Evolutionary conservation across 2,797 vertebrate genomes (phyloP).

Genomic region (Rhabdophis nuchalis): DNA sequence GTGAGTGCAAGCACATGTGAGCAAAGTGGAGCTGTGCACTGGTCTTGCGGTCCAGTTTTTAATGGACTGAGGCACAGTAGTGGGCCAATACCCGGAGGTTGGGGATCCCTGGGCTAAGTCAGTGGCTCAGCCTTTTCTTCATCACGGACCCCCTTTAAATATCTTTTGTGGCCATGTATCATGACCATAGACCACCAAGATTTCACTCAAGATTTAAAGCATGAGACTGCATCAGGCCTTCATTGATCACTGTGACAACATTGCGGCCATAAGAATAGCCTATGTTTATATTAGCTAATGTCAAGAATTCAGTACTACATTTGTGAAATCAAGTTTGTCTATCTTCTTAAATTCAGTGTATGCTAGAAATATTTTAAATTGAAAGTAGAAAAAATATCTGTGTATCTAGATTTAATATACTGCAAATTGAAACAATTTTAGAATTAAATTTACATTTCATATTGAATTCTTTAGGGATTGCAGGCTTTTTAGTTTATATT

Average conservation of each 20-base stretch:
- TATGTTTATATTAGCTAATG: not conserved
- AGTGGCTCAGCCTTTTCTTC: not conserved
- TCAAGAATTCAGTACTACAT: not conserved
- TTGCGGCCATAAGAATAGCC: not conserved
- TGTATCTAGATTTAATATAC: not conserved
- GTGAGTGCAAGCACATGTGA: not conserved
- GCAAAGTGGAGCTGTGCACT: not conserved
- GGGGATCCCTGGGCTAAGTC: not conserved
- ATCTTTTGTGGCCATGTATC: not conserved
- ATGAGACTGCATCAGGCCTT: not conserved
- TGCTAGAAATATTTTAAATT: not conserved
- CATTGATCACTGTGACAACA: not conserved
- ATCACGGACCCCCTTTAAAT: not conserved
- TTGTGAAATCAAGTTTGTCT: not conserved
- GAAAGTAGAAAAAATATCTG: not conserved
- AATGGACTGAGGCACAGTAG: not conserved
- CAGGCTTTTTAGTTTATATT: not conserved
- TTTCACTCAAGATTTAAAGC: not conserved
- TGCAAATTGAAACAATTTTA: not conserved
- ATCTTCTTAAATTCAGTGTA: not conserved
- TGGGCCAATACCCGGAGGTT: not conserved
- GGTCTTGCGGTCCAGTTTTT: accelerated
- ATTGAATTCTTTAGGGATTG: not conserved
- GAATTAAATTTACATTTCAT: not conserved
- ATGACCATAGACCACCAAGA: not conserved